Conservation (phyloP, 2,797 vertebrate species). For the Trichosurus vulpecula region DNA sequence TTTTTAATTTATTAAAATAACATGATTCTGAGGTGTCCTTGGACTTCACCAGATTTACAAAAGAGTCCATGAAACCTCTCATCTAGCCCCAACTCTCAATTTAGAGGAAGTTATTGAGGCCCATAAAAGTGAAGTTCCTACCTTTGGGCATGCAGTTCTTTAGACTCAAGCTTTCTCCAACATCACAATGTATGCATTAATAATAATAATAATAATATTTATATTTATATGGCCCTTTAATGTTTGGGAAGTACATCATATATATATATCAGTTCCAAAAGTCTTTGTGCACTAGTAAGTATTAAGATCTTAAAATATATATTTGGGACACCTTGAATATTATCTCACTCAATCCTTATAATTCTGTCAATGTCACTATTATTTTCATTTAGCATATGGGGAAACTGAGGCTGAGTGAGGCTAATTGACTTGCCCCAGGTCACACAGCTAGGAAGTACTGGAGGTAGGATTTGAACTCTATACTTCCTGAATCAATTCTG, state of each 20-base stretch:
- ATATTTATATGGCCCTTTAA: not conserved
- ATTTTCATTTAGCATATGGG: not conserved
- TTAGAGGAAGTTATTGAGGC: not conserved
- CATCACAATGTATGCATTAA: not conserved
- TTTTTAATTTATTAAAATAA: not conserved
- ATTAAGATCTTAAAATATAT: not conserved
- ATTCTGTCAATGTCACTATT: not conserved
- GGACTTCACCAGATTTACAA: not conserved
- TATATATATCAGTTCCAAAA: not conserved
- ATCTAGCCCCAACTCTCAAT: not conserved
- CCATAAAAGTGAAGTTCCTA: not conserved
- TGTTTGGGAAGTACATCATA: not conserved
- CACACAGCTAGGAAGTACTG: not conserved
- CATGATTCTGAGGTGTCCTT: not conserved
- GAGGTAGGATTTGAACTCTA: not conserved
- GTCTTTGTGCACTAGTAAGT: not conserved
- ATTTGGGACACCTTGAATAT: not conserved
- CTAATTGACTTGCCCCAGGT: not conserved
- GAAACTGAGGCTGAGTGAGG: not conserved
- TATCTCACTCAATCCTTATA: not conserved
- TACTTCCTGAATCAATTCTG: not conserved
- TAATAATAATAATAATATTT: not conserved
- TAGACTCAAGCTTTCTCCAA: not conserved
- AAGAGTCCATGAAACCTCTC: not conserved
- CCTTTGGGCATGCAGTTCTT: not conserved